Conservation (phyloP, 1,140 invertebrate genomes). For the Sitophilus oryzae region DNA sequence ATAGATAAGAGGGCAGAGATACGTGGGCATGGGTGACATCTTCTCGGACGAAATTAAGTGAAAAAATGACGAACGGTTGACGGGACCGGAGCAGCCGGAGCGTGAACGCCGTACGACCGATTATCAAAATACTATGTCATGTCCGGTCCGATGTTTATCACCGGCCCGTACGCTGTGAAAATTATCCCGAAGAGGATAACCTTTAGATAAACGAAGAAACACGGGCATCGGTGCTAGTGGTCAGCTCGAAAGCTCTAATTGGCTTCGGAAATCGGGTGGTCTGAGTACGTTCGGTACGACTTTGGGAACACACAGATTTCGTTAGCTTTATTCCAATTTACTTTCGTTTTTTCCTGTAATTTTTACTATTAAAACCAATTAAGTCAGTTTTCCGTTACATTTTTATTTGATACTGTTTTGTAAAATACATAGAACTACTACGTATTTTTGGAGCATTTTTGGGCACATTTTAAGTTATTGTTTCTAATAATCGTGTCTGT, state of each 20-base stretch:
- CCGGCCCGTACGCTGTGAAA: not conserved
- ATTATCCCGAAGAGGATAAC: not conserved
- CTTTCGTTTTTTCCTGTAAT: too few relatives aligned
- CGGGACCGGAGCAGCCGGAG: not conserved
- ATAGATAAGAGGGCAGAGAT: not conserved
- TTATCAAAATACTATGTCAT: slow-evolving; percentile 24
- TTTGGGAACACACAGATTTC: too few relatives aligned
- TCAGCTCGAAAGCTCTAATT: not conserved
- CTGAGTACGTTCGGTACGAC: not conserved
- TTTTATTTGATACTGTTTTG: too few relatives aligned
- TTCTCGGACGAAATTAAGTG: slow-evolving; percentile 16
- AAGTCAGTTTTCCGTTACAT: too few relatives aligned
- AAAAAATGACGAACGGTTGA: slow-evolving; percentile 18
- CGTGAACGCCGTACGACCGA: slow-evolving; percentile 7
- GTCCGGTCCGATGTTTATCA: slow-evolving; percentile 17
- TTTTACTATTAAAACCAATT: too few relatives aligned
- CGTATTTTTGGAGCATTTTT: too few relatives aligned
- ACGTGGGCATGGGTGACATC: not conserved
- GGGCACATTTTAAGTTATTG: too few relatives aligned
- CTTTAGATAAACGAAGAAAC: not conserved
- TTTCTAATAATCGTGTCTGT: too few relatives aligned
- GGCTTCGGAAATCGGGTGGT: not conserved
- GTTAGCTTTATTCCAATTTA: too few relatives aligned
- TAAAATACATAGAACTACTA: too few relatives aligned
- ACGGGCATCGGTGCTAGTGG: not conserved